Base-by-base conservation (phyloP, 2,797 vertebrate species). In the Phyllotis vaccarum region DNA sequence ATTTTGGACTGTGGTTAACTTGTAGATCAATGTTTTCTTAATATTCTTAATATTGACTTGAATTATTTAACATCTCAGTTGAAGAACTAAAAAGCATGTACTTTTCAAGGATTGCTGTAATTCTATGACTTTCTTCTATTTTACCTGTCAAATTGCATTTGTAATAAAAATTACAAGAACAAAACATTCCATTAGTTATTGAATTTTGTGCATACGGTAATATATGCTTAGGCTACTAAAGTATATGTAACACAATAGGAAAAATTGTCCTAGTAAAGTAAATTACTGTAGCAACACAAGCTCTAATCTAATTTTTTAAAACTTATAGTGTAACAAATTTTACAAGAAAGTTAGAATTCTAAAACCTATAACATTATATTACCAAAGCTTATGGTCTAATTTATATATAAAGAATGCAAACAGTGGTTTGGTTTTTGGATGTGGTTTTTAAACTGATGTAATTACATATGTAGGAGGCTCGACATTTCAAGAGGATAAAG, bases 21-120 rank as follows among this genome's bases (percentile, higher is more conserved):
- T 93, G 49, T 2, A 75, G 16, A 58, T 95, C 52, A 81, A 29
- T 87, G 9, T 68, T 96, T 62, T 7, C 52, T 96, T 68, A 72
- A 72, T 72, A 22, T 21, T 75, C 93, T 89, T 94, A 82, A 70
- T 40, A 96, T 24, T 62, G 3, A 75, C 22, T 5, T 93, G 52
- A 95, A 95, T 89, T 91, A 96, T 92, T 91, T 96, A 86, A 13
- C 22, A 80, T 89, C 10, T 21, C 76, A 81, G 11, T 3, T 49
- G 12, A 40, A 79, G 43, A 91, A 70, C 34, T 85, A 78, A 88
- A 52, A 91, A 82, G 82, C 13, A 56, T 31, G 72, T 75, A 54
- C 0, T 7, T 80, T 96, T 54, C 24, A 88, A 56, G 3, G 60
- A 80, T 24, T 94, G 14, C 2, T 92, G 0, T n/a, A 90, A 80